phyloP scores from a whole-genome alignment of 2,888 invertebrate species.

The Hirtodrosophila confusa region DNA sequence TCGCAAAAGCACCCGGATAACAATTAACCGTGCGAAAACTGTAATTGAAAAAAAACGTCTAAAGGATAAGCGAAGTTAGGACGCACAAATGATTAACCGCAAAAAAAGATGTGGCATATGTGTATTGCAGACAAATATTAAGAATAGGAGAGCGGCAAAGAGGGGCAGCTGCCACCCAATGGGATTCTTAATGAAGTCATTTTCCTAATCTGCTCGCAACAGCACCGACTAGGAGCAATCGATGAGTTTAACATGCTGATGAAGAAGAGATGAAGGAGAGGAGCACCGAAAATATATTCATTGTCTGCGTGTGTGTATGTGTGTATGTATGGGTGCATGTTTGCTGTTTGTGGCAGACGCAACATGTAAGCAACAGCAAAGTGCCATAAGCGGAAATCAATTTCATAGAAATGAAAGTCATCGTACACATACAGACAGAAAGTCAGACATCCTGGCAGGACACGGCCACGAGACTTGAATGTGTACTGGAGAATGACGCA shows the following conservation, averaged over 20 bases:
- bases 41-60: constrained; percentile 6
- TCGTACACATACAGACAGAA: constrained; percentile 36
- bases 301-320: constrained; percentile 9
- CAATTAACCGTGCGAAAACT: constrained; percentile 10
- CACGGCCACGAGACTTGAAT: constrained; percentile 33
- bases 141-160: constrained; percentile 30
- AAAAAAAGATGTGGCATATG: not conserved
- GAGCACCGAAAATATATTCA: constrained; percentile 6
- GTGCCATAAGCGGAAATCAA: constrained; percentile 79
- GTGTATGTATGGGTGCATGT: not conserved
- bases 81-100: not conserved
- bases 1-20: not conserved
- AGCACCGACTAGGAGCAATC: constrained; percentile 1
- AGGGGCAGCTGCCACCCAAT: not conserved
- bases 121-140: constrained; percentile 48
- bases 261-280: constrained; percentile 4
- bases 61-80: not conserved
- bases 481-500: constrained; percentile 51
- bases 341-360: constrained; percentile 28
- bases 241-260: constrained; percentile 4
- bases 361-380: constrained; percentile 69
- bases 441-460: constrained; percentile 19
- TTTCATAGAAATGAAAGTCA: constrained; percentile 67
- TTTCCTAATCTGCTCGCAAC: constrained; percentile 13
- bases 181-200: constrained; percentile 13